Conservation (phyloP, 2,888 invertebrate species). For the Drosophila monieri region DNA sequence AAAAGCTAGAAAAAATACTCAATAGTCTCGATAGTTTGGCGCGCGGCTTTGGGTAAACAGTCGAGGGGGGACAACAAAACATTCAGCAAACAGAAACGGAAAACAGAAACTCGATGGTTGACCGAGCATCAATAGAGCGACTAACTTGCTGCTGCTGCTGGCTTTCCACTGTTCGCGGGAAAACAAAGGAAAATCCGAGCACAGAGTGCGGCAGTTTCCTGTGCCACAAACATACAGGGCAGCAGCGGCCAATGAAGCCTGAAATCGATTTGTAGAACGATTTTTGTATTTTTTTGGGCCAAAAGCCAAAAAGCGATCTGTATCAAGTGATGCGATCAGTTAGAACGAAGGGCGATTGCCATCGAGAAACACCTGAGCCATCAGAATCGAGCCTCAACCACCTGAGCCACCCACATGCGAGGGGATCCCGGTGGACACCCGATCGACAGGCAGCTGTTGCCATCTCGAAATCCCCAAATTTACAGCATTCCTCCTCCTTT, state of each 20-base stretch:
- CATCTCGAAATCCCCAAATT: conserved; percentile 74
- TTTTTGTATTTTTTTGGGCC: conserved; percentile 2
- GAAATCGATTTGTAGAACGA: conserved; percentile 75
- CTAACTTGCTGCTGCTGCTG: conserved; percentile 36
- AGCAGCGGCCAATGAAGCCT: conserved; percentile 75
- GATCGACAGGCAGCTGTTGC: conserved; percentile 61
- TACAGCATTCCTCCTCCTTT: conserved; percentile 56
- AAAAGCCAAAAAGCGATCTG: conserved; percentile 6
- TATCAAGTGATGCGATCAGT: conserved; percentile 53
- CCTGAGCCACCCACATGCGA: conserved; percentile 15
- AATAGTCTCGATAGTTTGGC: conserved; percentile 32
- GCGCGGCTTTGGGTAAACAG: conserved; percentile 51
- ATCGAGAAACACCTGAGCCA: conserved; percentile 29
- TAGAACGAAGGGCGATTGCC: conserved; percentile 48
- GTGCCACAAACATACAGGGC: conserved; percentile 45
- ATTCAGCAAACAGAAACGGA: conserved; percentile 32
- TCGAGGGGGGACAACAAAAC: conserved; percentile 22
- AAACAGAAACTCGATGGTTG: conserved; percentile 58
- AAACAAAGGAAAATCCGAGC: conserved; percentile 53
- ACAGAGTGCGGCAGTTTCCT: conserved; percentile 75
- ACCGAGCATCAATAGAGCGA: conserved; percentile 69
- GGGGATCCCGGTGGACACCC: conserved; percentile 3
- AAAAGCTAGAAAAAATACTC: conserved; percentile 19
- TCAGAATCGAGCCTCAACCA: conserved; percentile 4
- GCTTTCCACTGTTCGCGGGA: conserved; percentile 23